A percentile compares a stretch with the other conserved stretches of the same genome.
Conservation (phyloP, 2,113 vertebrate genomes). For the Vulpes vulpes region DNA sequence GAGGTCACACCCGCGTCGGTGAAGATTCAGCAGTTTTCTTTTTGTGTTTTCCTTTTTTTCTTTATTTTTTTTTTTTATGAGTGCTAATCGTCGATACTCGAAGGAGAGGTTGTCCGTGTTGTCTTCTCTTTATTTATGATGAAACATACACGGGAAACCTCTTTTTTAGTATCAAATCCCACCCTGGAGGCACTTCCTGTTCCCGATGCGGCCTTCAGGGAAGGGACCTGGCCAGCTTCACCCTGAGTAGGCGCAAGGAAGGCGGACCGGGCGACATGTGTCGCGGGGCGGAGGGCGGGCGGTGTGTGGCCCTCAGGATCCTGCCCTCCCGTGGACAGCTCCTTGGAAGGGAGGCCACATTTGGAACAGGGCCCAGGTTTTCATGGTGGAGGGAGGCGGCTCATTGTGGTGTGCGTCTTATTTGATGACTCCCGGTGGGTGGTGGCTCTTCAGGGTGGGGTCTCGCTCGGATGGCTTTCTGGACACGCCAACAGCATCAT, state of each 20-base stretch:
- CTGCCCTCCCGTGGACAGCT: not conserved
- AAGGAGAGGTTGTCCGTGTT: constrained; percentile 81
- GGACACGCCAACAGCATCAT: not conserved
- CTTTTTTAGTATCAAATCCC: constrained; percentile 79
- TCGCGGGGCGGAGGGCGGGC: fast-evolving
- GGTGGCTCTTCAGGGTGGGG: not conserved
- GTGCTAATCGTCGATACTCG: constrained; percentile 66
- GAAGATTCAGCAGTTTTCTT: not conserved
- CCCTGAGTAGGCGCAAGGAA: not conserved
- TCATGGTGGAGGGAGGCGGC: not conserved
- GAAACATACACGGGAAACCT: constrained; percentile 83
- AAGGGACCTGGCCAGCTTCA: not conserved
- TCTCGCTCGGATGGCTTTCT: not conserved
- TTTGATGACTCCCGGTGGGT: not conserved
- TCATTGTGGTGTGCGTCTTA: fast-evolving
- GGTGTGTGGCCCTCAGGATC: not conserved
- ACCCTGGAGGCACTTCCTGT: constrained; percentile 72
- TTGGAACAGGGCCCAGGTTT: not conserved
- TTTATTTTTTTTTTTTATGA: not conserved
- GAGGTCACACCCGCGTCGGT: fast-evolving
- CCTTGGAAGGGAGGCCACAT: not conserved
- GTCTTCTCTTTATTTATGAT: constrained; percentile 81
- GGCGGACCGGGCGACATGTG: fast-evolving
- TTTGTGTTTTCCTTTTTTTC: not conserved
- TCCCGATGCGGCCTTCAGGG: constrained; percentile 68